Evolutionary conservation across 2,113 vertebrate species (phyloP), one percentile per base, ranked within the genome.

Genomic region (Neodontobutis hainanensis): DNA sequence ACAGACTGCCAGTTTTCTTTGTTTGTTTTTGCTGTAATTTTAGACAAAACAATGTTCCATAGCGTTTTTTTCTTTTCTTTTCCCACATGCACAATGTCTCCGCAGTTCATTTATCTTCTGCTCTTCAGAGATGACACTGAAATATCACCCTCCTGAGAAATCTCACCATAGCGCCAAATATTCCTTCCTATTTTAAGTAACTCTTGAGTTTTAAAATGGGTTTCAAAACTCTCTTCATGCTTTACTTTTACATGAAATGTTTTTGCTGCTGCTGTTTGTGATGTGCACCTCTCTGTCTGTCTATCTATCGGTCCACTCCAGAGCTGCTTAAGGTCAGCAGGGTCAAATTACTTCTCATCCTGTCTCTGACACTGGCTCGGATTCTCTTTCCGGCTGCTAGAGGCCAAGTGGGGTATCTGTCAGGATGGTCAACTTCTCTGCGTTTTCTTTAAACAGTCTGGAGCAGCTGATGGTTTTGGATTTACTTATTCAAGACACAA

Each of bases 311-410:
- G 19, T n/a, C n/a, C n/a, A n/a, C 61, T 55, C 61, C 1, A 48
- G 16, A 68, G 73, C 66, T 69, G 65, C 56, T 68, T 70, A 69
- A 83, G 78, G 75, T 83, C 79, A 55, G 68, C 52, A 55, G 19
- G 6, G 32, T 68, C 73, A 86, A 85, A 85, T 87, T 75, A 86
- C 67, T 74, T 61, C 46, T 27, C 19, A 27, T 27, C 19, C 3
- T 70, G 70, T 82, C 80, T 61, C 52, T 82, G 19, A 27, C 74
- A 60, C 61, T 71, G 67, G 67, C 70, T 68, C 80, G 8, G 65
- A 69, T 53, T 15, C 69, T 49, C 77, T 51, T 11, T 40, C 49
- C 59, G 63, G 52, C 59, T 68, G 60, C 45, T 57, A 75, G 70
- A 55, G 49, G 43, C 64, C 55, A 43, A 70, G 32, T 55, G 36